phyloP scores from a whole-genome alignment of 2,113 vertebrate species.

The Halcyon senegalensis region DNA sequence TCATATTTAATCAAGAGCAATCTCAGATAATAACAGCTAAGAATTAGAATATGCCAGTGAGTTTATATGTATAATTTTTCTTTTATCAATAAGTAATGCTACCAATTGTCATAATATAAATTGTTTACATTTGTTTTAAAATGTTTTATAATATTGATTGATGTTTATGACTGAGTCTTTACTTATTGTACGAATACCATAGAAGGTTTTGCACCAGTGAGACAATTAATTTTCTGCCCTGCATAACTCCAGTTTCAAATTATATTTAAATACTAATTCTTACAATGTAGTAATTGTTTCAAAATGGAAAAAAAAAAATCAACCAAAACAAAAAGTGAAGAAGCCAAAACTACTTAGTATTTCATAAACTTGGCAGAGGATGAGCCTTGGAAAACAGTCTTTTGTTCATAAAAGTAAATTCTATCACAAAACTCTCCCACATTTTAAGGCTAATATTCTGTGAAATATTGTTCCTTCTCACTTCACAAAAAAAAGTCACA shows the following conservation, averaged over 20 bases:
- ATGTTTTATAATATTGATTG: conserved; percentile 29
- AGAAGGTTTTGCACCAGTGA: conserved; percentile 6
- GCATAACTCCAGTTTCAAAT: conserved; percentile 15
- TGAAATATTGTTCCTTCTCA: not conserved
- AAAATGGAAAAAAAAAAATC: not conserved
- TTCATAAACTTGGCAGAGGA: not conserved
- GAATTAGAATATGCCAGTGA: not conserved
- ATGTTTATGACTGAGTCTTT: not conserved
- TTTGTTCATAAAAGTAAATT: not conserved
- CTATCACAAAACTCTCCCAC: not conserved
- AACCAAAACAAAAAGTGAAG: not conserved
- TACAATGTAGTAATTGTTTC: not conserved
- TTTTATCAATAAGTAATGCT: conserved; percentile 13
- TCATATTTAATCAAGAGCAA: conserved; percentile 34
- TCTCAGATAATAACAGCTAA: conserved; percentile 13
- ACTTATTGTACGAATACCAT: not conserved
- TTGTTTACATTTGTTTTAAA: conserved; percentile 24
- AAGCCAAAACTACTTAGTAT: not conserved
- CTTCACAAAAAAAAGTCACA: not conserved
- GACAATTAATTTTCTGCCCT: conserved; percentile 33
- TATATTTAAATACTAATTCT: conserved; percentile 12
- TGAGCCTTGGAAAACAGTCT: not conserved
- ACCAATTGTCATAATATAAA: conserved; percentile 19
- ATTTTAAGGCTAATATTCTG: not conserved
- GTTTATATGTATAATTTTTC: not conserved